Conservation (phyloP, 2,888 invertebrate species). For the Sinohyriopsis cumingii region DNA sequence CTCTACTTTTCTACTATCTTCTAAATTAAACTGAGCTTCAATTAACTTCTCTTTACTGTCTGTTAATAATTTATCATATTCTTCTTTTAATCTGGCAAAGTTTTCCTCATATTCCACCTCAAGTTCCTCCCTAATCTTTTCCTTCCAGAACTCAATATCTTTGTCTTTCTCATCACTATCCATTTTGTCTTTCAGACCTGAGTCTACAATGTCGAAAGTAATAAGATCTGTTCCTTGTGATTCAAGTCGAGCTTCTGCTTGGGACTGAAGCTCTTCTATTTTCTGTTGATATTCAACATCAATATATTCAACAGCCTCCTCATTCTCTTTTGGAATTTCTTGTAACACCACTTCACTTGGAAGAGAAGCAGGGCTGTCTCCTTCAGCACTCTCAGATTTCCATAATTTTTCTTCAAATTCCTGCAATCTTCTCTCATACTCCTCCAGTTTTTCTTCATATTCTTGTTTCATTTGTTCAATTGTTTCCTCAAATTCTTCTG, state of each 20-base stretch:
- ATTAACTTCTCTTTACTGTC: constrained; percentile 7
- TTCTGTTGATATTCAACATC: constrained; percentile 23
- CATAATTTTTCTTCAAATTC: too few species aligned
- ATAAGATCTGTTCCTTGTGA: too few species aligned
- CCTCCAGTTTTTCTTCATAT: constrained; percentile 35
- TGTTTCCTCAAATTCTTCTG: constrained; percentile 35
- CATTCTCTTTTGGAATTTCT: constrained; percentile 18
- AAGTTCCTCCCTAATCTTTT: constrained; percentile 22
- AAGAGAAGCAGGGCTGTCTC: too few species aligned
- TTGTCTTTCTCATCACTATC: too few species aligned
- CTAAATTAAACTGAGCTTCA: constrained; percentile 1
- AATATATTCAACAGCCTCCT: constrained; percentile 17
- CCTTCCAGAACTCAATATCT: not conserved
- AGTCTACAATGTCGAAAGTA: too few species aligned
- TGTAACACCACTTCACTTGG: constrained; percentile 5
- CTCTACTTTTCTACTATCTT: constrained; percentile 15
- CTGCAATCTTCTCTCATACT: too few species aligned
- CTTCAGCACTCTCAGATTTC: too few species aligned
- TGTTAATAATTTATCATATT: constrained; percentile 24
- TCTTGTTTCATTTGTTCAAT: constrained; percentile 33
- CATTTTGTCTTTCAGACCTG: too few species aligned
- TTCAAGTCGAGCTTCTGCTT: constrained; percentile 6
- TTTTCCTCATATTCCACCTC: constrained; percentile 36
- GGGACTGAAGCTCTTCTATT: constrained; percentile 9
- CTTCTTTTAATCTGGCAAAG: constrained; percentile 21